phyloP scores from a whole-genome alignment of 2,888 invertebrate genomes.

The Rhagophthalmus giganteus region DNA sequence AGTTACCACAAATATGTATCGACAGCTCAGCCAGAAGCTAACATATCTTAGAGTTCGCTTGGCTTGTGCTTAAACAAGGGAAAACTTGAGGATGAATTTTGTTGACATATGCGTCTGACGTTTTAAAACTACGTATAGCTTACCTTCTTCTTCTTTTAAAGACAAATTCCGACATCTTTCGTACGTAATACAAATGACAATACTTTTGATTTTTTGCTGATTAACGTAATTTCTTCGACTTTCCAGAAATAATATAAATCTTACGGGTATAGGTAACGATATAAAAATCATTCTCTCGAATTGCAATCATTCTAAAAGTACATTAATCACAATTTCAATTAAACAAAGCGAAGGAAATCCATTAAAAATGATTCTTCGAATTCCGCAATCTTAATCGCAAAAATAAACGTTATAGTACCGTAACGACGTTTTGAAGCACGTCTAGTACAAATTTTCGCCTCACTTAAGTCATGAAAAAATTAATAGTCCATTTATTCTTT shows the following conservation, averaged over 20 bases:
- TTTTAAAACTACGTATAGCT: no score
- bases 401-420: slow-evolving; percentile 11
- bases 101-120: slow-evolving; percentile 42
- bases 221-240: no score
- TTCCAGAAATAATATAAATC: no score
- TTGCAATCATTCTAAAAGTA: slow-evolving; percentile 17
- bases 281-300: no score
- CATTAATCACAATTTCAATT: slow-evolving; percentile 44
- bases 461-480: slow-evolving; percentile 32
- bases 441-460: slow-evolving; percentile 19
- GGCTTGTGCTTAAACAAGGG: slow-evolving; percentile 33
- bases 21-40: slow-evolving; percentile 34
- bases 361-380: slow-evolving; percentile 36
- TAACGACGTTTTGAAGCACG: slow-evolving; percentile 10
- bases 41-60: slow-evolving; percentile 32
- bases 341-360: slow-evolving; percentile 38
- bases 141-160: no score
- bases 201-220: no score
- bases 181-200: no score
- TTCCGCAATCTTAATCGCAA: slow-evolving; percentile 35
- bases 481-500: slow-evolving; percentile 40
- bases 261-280: no score
- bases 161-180: no score
- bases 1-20: slow-evolving; percentile 29
- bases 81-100: slow-evolving; percentile 36